Evolutionary conservation across 1,140 invertebrate species (phyloP).

Genomic region (Pygmarrhopalites habei): DNA sequence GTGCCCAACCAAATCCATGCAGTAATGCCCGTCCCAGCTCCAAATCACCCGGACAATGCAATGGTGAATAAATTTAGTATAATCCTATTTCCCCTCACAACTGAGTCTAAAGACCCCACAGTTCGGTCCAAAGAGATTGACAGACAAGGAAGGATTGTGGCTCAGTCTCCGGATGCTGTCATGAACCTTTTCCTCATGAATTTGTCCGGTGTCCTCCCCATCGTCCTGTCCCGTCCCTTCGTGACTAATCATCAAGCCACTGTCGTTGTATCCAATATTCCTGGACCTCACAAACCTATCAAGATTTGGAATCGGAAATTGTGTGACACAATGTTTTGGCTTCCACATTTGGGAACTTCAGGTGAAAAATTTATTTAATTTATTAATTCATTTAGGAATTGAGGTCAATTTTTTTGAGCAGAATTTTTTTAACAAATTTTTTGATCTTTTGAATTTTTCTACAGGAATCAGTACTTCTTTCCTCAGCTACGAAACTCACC

Average conservation of each 20-base stretch:
- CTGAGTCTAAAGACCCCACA: constrained; percentile 5
- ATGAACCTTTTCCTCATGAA: constrained; percentile 32
- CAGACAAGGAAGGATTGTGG: constrained; percentile 6
- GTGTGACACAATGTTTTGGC: constrained; percentile 35
- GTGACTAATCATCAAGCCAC: constrained; percentile 31
- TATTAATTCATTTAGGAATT: not conserved
- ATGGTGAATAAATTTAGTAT: constrained; percentile 36
- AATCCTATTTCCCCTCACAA: constrained; percentile 22
- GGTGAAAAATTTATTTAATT: constrained; percentile 12
- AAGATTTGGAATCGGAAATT: constrained; percentile 25
- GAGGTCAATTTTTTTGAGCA: not conserved
- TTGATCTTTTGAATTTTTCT: constrained; percentile 2
- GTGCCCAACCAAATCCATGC: constrained; percentile 21
- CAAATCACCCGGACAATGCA: constrained; percentile 32
- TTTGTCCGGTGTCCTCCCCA: constrained; percentile 18
- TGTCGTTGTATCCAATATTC: constrained; percentile 33
- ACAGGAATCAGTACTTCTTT: constrained; percentile 30
- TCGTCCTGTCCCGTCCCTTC: constrained; percentile 19
- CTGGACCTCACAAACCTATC: constrained; percentile 21
- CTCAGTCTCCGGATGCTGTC: constrained; percentile 24
- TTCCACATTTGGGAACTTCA: constrained; percentile 30
- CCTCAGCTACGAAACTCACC: constrained; percentile 22
- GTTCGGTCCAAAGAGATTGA: constrained; percentile 20
- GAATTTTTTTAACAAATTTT: not conserved
- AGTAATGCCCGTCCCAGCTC: constrained; percentile 33